Evolutionary conservation across 2,113 vertebrate species (phyloP).

Genomic region (Nannospalax galili): DNA sequence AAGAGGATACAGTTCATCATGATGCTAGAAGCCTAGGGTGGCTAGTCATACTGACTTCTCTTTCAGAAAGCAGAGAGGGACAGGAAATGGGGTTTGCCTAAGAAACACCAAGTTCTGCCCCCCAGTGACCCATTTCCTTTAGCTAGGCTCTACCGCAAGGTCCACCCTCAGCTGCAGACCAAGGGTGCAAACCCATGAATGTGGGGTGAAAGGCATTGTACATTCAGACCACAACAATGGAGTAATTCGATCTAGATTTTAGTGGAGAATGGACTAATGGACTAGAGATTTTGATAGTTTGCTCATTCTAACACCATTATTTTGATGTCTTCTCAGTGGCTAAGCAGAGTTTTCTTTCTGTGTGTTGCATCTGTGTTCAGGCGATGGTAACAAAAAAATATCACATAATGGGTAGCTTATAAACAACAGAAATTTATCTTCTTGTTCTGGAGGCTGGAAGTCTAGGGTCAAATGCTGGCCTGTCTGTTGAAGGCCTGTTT

Average conservation of each 20-base stretch:
- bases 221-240: not conserved
- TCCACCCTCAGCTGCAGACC: not conserved
- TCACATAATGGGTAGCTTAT: not conserved
- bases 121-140: not conserved
- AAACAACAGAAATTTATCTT: not conserved
- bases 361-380: fast-evolving
- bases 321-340: no score
- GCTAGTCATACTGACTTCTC: not conserved
- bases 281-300: fast-evolving
- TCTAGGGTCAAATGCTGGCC: not conserved
- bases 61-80: not conserved
- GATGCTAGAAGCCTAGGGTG: not conserved
- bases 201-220: no score
- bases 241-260: fast-evolving
- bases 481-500: not conserved
- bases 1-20: not conserved
- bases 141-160: not conserved
- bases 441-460: not conserved
- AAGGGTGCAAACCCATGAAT: not conserved
- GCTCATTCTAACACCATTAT: not conserved
- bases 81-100: not conserved
- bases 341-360: fast-evolving
- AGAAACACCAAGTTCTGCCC: not conserved
- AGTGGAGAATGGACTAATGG: fast-evolving
- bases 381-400: not conserved